Percentiles rank a stretch among this genome's conserved stretches.
Evolutionary conservation across 2,888 invertebrate species (phyloP).

Genomic region (Mythimna impura): DNA sequence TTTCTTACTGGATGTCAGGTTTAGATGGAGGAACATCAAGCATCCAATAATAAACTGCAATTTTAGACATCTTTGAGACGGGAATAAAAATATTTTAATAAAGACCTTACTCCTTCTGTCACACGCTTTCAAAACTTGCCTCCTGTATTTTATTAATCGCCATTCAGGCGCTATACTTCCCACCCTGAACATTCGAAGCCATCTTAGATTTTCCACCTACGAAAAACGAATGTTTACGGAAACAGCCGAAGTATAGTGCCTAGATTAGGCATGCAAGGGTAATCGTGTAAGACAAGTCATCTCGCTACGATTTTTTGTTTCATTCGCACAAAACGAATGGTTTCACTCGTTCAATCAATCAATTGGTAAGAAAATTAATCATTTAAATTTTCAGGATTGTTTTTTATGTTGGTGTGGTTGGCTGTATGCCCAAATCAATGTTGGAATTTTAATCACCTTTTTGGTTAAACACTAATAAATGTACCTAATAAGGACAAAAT

Average conservation of each 20-base stretch:
- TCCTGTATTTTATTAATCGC: slow-evolving; percentile 47
- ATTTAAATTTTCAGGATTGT: not conserved
- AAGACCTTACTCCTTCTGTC: slow-evolving; percentile 41
- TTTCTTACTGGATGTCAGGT: not conserved
- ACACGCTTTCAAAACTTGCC: slow-evolving; percentile 53
- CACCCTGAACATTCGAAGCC: slow-evolving; percentile 28
- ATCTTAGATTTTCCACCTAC: slow-evolving; percentile 20
- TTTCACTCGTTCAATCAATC: slow-evolving; percentile 58
- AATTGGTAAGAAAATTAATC: not conserved
- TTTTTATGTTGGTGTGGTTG: not conserved
- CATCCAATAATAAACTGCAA: not conserved
- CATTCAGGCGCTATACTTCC: slow-evolving; percentile 31
- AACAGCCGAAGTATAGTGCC: slow-evolving; percentile 44
- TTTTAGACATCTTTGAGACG: not conserved
- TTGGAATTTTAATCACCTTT: slow-evolving; percentile 28
- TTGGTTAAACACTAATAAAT: slow-evolving; percentile 12
- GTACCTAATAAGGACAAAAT: slow-evolving; percentile 15
- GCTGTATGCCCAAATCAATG: slow-evolving; percentile 16
- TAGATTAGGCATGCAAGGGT: slow-evolving; percentile 61
- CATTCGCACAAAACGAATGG: slow-evolving; percentile 51
- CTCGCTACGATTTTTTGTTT: slow-evolving; percentile 53
- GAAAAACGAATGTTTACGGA: slow-evolving; percentile 45
- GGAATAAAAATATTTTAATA: slow-evolving; percentile 32
- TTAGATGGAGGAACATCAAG: no score
- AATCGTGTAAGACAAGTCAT: slow-evolving; percentile 63